Evolutionary conservation across 2,113 vertebrate species (phyloP).

Genomic region (Ploceus nigricollis): DNA sequence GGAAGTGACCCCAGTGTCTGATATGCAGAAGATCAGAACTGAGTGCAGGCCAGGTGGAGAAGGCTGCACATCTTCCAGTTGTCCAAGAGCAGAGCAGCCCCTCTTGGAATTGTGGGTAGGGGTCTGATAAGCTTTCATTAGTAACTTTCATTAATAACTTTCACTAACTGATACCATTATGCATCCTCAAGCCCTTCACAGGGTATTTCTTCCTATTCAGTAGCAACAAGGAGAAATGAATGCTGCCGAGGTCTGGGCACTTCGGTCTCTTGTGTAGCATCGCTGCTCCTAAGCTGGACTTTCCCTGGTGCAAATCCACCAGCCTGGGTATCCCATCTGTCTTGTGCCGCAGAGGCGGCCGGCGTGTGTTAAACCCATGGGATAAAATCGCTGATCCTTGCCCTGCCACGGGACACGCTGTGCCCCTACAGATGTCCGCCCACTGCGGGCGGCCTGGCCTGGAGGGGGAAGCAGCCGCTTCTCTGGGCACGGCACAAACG

Average conservation of each 20-base stretch:
- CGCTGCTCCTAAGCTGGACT: not conserved
- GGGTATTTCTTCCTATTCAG: not conserved
- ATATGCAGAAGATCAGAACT: not conserved
- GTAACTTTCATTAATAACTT: not conserved
- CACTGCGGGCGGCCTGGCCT: accelerated
- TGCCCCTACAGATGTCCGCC: not conserved
- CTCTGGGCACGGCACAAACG: not conserved
- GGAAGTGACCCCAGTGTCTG: not conserved
- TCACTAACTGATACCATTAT: not conserved
- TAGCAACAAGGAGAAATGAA: not conserved
- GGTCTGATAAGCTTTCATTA: not conserved
- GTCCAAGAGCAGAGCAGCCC: accelerated
- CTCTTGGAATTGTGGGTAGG: accelerated
- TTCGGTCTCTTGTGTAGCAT: not conserved
- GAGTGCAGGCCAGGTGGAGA: not conserved
- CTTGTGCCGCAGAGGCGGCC: not conserved
- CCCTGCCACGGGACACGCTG: accelerated
- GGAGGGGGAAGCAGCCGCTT: too few relatives aligned
- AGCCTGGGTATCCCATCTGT: too few relatives aligned
- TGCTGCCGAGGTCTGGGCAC: not conserved
- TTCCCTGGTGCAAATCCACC: not conserved
- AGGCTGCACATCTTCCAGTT: not conserved
- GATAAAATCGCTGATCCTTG: not conserved
- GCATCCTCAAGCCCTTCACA: not conserved
- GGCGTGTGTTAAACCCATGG: not conserved